phyloP scores from a whole-genome alignment of 2,797 vertebrate species.

The Cossypha caffra region DNA sequence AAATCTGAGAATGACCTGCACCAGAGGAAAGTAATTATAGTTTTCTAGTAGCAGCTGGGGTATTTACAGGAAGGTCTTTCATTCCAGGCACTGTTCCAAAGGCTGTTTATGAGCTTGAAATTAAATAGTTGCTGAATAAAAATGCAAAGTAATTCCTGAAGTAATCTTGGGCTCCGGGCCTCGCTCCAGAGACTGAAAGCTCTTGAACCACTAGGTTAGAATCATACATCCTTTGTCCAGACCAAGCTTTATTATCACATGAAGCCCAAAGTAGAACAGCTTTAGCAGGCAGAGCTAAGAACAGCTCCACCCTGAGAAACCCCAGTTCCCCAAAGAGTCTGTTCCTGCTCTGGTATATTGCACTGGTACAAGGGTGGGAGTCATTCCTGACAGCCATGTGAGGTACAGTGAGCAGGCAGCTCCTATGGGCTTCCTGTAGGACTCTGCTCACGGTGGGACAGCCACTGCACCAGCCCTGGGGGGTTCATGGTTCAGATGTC shows the following conservation, averaged over 20 bases:
- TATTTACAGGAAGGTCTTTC: not conserved
- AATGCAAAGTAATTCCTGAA: slow-evolving; percentile 1
- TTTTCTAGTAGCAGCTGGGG: not conserved
- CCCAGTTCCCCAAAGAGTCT: not conserved
- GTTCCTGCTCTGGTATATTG: not conserved
- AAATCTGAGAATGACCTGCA: not conserved
- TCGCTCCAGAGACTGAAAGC: not conserved
- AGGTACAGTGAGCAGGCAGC: not conserved
- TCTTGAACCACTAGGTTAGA: not conserved
- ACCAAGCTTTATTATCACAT: not conserved
- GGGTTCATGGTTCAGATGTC: rapidly evolving
- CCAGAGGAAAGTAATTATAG: not conserved
- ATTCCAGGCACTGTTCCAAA: not conserved
- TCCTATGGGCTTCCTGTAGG: not conserved
- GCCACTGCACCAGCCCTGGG: rapidly evolving
- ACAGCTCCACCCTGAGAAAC: not conserved
- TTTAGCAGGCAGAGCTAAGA: not conserved
- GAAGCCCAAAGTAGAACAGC: not conserved
- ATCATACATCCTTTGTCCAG: not conserved
- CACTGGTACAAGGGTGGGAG: not conserved
- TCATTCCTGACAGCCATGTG: not conserved
- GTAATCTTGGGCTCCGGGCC: not conserved
- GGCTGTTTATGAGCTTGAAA: not conserved
- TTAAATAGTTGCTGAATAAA: not conserved
- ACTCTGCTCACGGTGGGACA: not conserved